Base-by-base conservation (phyloP, 2,797 vertebrate genomes). In the Vespertilio murinus region DNA sequence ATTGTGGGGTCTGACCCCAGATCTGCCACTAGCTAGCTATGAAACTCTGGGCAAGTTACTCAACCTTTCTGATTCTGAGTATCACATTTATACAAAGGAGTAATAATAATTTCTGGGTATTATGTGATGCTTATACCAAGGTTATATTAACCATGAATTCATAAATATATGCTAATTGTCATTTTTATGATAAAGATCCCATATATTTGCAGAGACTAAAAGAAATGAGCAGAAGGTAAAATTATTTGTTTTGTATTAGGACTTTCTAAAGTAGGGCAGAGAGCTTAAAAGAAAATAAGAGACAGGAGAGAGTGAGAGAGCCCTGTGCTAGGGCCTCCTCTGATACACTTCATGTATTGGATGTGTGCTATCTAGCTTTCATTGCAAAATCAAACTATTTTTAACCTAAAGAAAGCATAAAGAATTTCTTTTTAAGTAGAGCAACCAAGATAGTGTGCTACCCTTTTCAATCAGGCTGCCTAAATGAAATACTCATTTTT, bases 401-500 rank as follows among this genome's bases (percentile, higher is more conserved):
- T 95, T 96, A 94, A 86, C 70, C 71, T 71, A 40, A 40, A 92
- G 69, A 61, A 94, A 95, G 81, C 45, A 71, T 85, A 90, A 88
- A 93, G 73, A 88, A 79, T 87, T 33, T 87, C 78, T 94, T 95
- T 90, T 83, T 56, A 96, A 96, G 85, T 92, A 95, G 94, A 78
- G 16, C 74, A 95, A 86, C 77, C 28, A 80, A 96, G 52, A 90
- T 28, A 95, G 56, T 81, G 8, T 45, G 73, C 78, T 80, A 91
- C 70, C 52, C 69, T 87, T 94, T 91, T 74, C 80, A 85, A 81
- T 70, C 64, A 95, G 74, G 47, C 59, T 95, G 81, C 42, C 82
- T 95, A 86, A 93, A 94, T 94, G 74, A 93, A 93, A 95, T 95
- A 93, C 74, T 96, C 93, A 95, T 92, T 56, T 88, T 93, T 90